These are phyloP conservation scores for Melitaea athalia DNA, from an alignment of 2,888 invertebrate species.

Conservation along the genomic window DNA sequence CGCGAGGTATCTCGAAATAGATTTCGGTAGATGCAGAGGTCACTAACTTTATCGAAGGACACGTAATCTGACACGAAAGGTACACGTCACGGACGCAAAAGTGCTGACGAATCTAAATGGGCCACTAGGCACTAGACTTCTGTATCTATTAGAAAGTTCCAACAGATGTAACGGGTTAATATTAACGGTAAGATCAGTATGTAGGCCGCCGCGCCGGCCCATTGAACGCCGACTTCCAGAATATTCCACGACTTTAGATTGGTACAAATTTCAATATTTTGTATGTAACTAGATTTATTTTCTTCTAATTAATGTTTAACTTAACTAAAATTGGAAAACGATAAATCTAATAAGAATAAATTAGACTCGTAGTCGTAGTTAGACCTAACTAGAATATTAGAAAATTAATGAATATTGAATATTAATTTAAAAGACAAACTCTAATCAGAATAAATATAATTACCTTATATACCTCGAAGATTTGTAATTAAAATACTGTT, in stretches of 20 bases:
- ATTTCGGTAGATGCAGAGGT: conserved; percentile 31
- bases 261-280: background rate
- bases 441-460: conserved; percentile 4
- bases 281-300: background rate
- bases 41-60: conserved; percentile 43
- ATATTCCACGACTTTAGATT: conserved; percentile 50
- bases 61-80: conserved; percentile 43
- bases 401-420: background rate
- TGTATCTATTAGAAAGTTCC: conserved; percentile 35
- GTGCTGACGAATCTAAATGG: conserved; percentile 20
- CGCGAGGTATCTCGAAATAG: background rate
- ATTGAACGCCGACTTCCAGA: conserved; percentile 57
- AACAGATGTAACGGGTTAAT: conserved; percentile 49
- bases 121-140: background rate
- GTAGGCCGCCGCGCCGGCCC: conserved; percentile 63
- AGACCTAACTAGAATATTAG: background rate
- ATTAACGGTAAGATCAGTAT: conserved; percentile 58
- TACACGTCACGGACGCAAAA: conserved; percentile 30
- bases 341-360: too few relatives aligned
- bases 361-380: too few relatives aligned
- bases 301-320: background rate
- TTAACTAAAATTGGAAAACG: too few relatives aligned
- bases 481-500: conserved; percentile 45
- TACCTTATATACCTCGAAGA: conserved; percentile 30
- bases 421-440: background rate